Evolutionary conservation across 1,140 invertebrate species (phyloP), one percentile per base, ranked within the genome.

Genomic region (Macrotrachela quadricornifera): DNA sequence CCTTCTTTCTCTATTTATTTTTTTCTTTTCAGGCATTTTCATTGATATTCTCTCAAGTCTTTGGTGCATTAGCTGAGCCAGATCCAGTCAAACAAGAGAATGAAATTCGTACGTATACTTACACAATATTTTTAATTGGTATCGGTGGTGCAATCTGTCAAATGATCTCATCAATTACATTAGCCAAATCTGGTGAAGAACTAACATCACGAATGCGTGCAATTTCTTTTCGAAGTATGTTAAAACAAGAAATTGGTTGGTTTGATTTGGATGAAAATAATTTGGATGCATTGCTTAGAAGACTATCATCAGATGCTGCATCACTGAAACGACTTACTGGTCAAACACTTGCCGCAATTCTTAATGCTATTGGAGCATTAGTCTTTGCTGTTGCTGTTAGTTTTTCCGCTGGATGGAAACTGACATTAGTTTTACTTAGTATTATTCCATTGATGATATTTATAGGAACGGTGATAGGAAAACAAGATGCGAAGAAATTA

Each of bases 391-490:
- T 86, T 8, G 67, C 78, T 1, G 75, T 83, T 61, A 81, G 82
- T 10, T 76, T 88, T 38, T 61, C 77, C 16, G 79, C 77, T 58
- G 82, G 81, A 55, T 88, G 84, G 83, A 75, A 82, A 63, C 67
- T 88, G 6, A 79, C 84, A 2, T 67, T 85, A 2, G 74, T 86
- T 12, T 83, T 85, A 57, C 63, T 88, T 17, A 74, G 76, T 36
- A 77, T 81, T 10, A 74, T 82, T 40, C 84, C 84, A 0, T 60
- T 75, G 18, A 64, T 74, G 15, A 59, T 65, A 14, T 30, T 66
- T 9, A 60, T 62, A 45, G 78, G 84, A 17, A 43, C 46, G 12
- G 39, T 51, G 39, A 15, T 36, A 15, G 37, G 17, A 36, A 41
- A 42, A 41, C 38, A 38, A 30, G 8, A 4, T 2, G 2, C 21